Evolutionary conservation across 64 coral and sea anemone species (phyloP).

Genomic region (Dendrophyllia cribrosa): DNA sequence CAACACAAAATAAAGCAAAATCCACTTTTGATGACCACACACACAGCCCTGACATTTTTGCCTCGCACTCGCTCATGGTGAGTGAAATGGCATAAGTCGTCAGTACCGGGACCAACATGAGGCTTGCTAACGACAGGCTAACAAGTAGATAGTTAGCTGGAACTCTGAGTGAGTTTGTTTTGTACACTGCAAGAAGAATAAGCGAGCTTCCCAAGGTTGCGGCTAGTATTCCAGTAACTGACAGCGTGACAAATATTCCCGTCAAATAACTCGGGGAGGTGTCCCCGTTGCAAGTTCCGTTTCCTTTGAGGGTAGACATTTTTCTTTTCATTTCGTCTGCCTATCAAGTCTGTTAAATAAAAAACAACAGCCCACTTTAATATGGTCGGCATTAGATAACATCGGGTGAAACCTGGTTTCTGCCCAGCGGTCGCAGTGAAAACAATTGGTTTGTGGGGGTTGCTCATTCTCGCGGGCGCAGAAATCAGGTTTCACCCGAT

Average conservation of each 20-base stretch:
- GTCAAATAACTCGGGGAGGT: neutral
- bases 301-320: too few species aligned
- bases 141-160: constrained; percentile 21
- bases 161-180: neutral
- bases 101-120: constrained; percentile 7
- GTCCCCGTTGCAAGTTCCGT: neutral
- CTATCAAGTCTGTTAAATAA: too few species aligned
- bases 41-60: neutral
- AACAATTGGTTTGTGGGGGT: too few species aligned
- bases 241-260: constrained; percentile 12
- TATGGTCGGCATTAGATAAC: too few species aligned
- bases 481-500: too few species aligned
- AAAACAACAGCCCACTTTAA: too few species aligned
- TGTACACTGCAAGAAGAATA: constrained; percentile 2
- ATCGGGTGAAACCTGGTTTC: too few species aligned
- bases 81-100: constrained; percentile 14
- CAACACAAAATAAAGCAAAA: constrained; percentile 20
- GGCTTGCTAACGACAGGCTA: constrained; percentile 20
- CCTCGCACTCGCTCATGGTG: neutral
- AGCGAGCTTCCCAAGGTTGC: constrained; percentile 1
- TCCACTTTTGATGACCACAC: neutral
- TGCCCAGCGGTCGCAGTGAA: too few species aligned
- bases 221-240: neutral
- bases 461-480: too few species aligned
- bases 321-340: too few species aligned